Conservation (phyloP, 2,797 vertebrate species). For the Tachyglossus aculeatus region DNA sequence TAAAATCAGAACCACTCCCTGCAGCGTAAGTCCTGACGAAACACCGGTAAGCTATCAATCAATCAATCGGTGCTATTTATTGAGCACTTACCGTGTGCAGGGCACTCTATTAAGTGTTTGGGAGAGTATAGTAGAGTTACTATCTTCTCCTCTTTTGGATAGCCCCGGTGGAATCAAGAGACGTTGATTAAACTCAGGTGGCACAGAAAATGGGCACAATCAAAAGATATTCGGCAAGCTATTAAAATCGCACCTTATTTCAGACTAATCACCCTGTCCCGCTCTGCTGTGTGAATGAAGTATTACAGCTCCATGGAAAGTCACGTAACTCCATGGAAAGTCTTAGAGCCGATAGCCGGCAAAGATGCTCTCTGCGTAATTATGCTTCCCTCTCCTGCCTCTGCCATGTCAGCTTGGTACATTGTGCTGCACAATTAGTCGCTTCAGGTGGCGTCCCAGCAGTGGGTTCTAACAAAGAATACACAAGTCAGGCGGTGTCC, state of each 20-base stretch:
- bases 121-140: too few species aligned
- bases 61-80: not conserved
- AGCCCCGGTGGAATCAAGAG: too few species aligned
- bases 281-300: conserved; percentile 30
- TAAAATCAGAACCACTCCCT: conserved; percentile 21
- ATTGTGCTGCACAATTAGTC: too few species aligned
- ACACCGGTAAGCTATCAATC: not conserved
- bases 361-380: conserved; percentile 33
- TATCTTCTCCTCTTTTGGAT: too few species aligned
- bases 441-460: too few species aligned
- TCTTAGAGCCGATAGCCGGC: conserved; percentile 21
- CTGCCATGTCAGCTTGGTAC: too few species aligned
- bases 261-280: not conserved
- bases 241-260: not conserved
- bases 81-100: not conserved
- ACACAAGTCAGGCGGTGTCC: too few species aligned
- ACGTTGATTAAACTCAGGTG: not conserved
- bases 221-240: not conserved
- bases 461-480: too few species aligned
- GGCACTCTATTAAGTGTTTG: too few species aligned
- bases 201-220: not conserved
- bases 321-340: not conserved
- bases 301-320: conserved; percentile 25
- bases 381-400: conserved; percentile 50
- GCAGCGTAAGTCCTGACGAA: not conserved